phyloP scores from a whole-genome alignment of 2,888 invertebrate species.

The Lycia hirtaria region DNA sequence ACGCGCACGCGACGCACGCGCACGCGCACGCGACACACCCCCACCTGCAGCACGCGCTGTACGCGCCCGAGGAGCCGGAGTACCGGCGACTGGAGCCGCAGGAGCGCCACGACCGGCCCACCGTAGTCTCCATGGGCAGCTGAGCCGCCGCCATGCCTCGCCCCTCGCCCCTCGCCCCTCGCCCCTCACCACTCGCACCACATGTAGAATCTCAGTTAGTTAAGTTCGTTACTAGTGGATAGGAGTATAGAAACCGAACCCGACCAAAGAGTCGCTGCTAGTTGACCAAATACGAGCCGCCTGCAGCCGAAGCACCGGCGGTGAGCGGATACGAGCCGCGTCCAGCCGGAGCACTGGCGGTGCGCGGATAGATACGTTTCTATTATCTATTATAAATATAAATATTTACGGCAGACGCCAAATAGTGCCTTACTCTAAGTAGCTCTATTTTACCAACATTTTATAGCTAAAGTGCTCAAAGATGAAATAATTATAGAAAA shows the following conservation, averaged over 20 bases:
- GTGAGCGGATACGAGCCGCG: slow-evolving; percentile 16
- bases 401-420: slow-evolving; percentile 55
- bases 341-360: slow-evolving; percentile 36
- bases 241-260: slow-evolving; percentile 37
- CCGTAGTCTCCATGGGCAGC: slow-evolving; percentile 82
- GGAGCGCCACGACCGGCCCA: slow-evolving; percentile 78
- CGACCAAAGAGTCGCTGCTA: slow-evolving; percentile 57
- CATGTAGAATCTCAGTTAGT: slow-evolving; percentile 71
- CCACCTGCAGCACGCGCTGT: slow-evolving; percentile 53
- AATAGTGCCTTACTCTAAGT: slow-evolving; percentile 44
- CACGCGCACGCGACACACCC: slow-evolving; percentile 24
- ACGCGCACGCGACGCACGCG: slow-evolving; percentile 39
- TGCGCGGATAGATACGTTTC: neutral
- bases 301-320: slow-evolving; percentile 37
- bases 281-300: slow-evolving; percentile 59
- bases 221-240: slow-evolving; percentile 44
- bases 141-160: slow-evolving; percentile 1
- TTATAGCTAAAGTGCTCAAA: slow-evolving; percentile 27
- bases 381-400: slow-evolving; percentile 1
- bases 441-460: slow-evolving; percentile 13
- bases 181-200: neutral
- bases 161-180: neutral
- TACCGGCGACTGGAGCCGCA: slow-evolving; percentile 57
- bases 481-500: slow-evolving; percentile 12
- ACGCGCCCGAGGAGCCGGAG: slow-evolving; percentile 58